A percentile compares a stretch with the other conserved stretches of the same genome.
These are phyloP conservation scores for Hassar affinis DNA, from an alignment of 2,113 vertebrate genomes.

Conservation along the genomic window DNA sequence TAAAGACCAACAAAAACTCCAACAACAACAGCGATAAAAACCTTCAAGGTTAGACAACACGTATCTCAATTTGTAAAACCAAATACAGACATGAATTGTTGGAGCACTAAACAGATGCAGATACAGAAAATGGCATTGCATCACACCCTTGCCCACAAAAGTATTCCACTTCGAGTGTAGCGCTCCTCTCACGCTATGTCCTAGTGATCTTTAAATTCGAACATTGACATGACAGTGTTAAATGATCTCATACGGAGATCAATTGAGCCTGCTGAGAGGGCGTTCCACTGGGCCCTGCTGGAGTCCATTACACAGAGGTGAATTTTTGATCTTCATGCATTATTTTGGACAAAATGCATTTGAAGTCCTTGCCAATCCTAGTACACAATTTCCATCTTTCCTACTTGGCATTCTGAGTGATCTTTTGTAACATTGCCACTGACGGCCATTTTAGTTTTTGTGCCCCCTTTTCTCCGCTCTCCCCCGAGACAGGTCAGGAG, in stretches of 20 bases:
- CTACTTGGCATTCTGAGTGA: neutral
- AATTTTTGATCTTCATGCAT: neutral
- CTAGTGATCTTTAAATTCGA: neutral
- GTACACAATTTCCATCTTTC: neutral
- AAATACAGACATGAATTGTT: neutral
- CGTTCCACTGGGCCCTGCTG: neutral
- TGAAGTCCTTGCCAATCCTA: neutral
- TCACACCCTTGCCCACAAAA: neutral
- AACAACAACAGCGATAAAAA: neutral
- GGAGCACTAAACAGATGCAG: neutral
- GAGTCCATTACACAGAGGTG: neutral
- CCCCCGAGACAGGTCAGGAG: neutral
- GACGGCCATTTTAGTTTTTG: neutral
- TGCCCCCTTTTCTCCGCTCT: neutral
- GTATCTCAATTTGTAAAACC: neutral
- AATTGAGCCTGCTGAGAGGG: constrained; percentile 21
- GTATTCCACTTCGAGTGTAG: neutral
- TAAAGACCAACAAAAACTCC: too few species aligned
- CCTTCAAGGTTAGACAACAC: neutral
- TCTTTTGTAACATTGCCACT: neutral
- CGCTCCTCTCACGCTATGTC: neutral
- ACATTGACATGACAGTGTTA: constrained; percentile 12
- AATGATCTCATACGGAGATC: neutral
- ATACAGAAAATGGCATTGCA: neutral
- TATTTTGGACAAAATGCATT: neutral